phyloP scores from a whole-genome alignment of 2,797 vertebrate genomes.

The Heteromormyrus szaboi region DNA sequence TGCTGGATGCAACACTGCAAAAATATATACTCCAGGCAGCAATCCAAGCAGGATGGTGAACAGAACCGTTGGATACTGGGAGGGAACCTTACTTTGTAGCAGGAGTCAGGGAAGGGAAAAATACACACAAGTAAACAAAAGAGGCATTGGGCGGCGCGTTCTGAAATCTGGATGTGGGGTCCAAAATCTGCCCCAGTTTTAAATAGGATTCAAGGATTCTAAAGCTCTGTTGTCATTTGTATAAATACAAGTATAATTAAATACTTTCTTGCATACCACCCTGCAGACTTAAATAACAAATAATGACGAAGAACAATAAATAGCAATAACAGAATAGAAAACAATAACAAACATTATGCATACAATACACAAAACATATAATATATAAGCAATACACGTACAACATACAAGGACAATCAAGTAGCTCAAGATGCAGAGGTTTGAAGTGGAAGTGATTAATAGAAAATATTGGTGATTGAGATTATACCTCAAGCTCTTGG shows the following conservation, averaged over 20 bases:
- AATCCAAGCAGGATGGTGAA: background rate
- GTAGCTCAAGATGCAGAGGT: background rate
- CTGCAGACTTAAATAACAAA: background rate
- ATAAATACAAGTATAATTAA: background rate
- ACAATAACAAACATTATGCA: background rate
- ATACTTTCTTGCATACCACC: background rate
- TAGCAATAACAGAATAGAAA: background rate
- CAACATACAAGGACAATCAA: background rate
- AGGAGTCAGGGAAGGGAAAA: background rate
- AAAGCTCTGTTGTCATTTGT: background rate
- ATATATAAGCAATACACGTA: background rate
- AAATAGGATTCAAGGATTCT: background rate
- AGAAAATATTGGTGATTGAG: background rate
- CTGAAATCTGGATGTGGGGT: background rate
- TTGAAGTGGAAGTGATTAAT: background rate
- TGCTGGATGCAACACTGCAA: background rate
- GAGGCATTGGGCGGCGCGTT: background rate
- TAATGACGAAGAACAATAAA: background rate
- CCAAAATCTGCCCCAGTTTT: background rate
- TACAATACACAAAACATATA: background rate
- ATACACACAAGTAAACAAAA: background rate
- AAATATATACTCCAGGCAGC: background rate
- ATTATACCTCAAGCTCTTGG: background rate
- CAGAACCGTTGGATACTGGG: background rate
- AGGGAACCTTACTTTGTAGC: background rate